Percentiles rank a stretch among this genome's conserved stretches.
Evolutionary conservation across 2,888 invertebrate species (phyloP).

Genomic region (Pycnomerus fuliginosus): DNA sequence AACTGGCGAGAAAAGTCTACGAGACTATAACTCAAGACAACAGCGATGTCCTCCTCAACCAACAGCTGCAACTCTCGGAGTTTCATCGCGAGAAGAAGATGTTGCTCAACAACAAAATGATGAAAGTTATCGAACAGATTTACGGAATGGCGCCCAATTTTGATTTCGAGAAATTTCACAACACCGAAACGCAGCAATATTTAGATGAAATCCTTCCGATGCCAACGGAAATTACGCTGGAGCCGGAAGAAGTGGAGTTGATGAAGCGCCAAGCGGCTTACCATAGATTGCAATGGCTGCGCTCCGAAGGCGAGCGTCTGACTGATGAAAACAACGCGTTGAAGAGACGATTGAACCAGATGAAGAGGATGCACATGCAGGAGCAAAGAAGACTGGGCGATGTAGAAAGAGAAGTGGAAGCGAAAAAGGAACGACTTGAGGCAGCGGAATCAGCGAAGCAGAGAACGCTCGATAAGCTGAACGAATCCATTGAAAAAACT

Average conservation of each 20-base stretch:
- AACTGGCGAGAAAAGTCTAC: constrained; percentile 46
- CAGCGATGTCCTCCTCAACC: constrained; percentile 49
- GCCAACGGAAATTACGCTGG: constrained; percentile 27
- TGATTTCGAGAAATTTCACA: constrained; percentile 43
- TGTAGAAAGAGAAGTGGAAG: constrained; percentile 38
- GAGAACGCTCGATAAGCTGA: constrained; percentile 32
- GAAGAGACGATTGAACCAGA: constrained; percentile 38
- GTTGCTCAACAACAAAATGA: constrained; percentile 42
- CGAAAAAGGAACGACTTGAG: constrained; percentile 38
- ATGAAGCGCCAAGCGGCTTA: constrained; percentile 46
- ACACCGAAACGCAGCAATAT: constrained; percentile 38
- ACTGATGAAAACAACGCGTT: constrained; percentile 45
- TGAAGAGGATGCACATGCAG: constrained; percentile 41
- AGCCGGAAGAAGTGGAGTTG: constrained; percentile 40
- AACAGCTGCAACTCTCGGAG: constrained; percentile 46
- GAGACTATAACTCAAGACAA: constrained; percentile 51
- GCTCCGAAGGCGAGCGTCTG: constrained; percentile 48
- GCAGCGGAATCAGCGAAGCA: constrained; percentile 41
- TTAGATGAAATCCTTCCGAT: constrained; percentile 38
- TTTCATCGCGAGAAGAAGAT: constrained; percentile 41
- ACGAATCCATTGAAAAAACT: not conserved
- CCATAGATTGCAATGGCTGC: constrained; percentile 49
- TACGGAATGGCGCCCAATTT: constrained; percentile 44
- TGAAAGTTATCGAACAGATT: constrained; percentile 46
- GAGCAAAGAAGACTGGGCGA: constrained; percentile 35